Evolutionary conservation across 2,888 invertebrate species (phyloP), one percentile per base, ranked within the genome.

Genomic region (Biston betularia): DNA sequence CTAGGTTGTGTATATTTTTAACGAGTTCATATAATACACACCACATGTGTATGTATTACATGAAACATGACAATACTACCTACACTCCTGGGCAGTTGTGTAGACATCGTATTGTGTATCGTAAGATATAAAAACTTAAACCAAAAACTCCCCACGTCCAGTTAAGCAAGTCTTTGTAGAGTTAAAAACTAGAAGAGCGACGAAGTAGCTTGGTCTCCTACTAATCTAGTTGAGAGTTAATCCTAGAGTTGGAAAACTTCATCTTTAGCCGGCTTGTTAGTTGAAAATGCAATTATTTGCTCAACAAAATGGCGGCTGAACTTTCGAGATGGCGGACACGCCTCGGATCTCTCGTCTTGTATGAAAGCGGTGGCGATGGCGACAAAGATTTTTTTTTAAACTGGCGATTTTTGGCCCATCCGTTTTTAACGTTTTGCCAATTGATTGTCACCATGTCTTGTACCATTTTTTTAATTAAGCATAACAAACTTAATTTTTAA

Each of bases 221-320:
- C 53, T 64, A 65, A 65, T 65, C 60, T 34, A 55, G 49, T 60
- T 55, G 55, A 55, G 55, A 65, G 60, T 65, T 60, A 54, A 65
- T 65, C 65, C 48, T 54, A 1, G n/a, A 58, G 63, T 45, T 56
- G 34, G 49, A 15, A 49, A 65, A 65, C 44, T 60, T 65, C 49
- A 45, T 57, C 63, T 49, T 53, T 46, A 10, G 42, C 55, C 45
- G 42, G 46, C 58, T 65, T 49, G 54, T 65, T 65, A 55, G 58
- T 50, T 60, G 59, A 60, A 56, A 59, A 59, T 38, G 55, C 60
- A 58, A 60, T 44, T 65, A 44, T 64, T 64, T 63, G 45, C 53
- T 49, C 42, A 54, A 49, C 48, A 44, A 65, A 65, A 65, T 44
- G 57, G 46, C 57, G 12, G 24, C 33, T 45, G 44, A 49, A 56